A percentile compares a stretch with the other conserved stretches of the same genome.
These are phyloP conservation scores for Enteromius afrohamiltoni DNA, from an alignment of 2,797 vertebrate species.

Conservation along the genomic window DNA sequence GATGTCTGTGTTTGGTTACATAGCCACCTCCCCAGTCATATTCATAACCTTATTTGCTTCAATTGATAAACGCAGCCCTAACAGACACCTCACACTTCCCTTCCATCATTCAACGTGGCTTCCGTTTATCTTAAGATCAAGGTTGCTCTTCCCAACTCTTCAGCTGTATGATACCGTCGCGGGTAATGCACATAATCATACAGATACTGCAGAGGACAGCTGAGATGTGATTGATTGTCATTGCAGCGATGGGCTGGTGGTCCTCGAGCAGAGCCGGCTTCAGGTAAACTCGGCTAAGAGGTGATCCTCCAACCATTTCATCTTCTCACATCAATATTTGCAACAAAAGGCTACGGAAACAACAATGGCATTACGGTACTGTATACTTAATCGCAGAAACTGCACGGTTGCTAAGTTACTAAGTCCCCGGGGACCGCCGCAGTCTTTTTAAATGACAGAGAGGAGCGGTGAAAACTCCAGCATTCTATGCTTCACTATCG, in stretches of 20 bases:
- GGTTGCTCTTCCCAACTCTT: background rate
- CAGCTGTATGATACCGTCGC: background rate
- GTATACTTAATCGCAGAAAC: constrained; percentile 91
- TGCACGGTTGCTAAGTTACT: constrained; percentile 88
- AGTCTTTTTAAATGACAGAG: constrained; percentile 99
- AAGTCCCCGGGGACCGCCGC: constrained; percentile 85
- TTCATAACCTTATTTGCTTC: background rate
- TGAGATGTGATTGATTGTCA: constrained; percentile 1
- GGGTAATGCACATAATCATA: background rate
- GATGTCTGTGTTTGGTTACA: background rate
- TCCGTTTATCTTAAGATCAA: background rate
- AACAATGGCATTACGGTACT: constrained; percentile 90
- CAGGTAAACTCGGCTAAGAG: constrained; percentile 25
- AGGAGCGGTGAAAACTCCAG: constrained; percentile 99
- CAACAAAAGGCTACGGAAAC: constrained; percentile 84
- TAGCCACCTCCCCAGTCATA: background rate
- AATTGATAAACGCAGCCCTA: background rate
- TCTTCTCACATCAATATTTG: constrained; percentile 72
- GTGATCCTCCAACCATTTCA: constrained; percentile 21
- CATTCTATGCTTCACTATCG: constrained; percentile 99
- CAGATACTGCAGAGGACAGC: background rate
- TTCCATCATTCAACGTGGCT: background rate
- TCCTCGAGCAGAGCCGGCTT: background rate
- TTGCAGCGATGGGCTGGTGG: background rate
- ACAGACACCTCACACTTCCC: background rate